A percentile compares a stretch with the other conserved stretches of the same genome.
These are phyloP conservation scores for Watsonalla cultraria DNA, from an alignment of 2,888 invertebrate species.

Conservation along the genomic window DNA sequence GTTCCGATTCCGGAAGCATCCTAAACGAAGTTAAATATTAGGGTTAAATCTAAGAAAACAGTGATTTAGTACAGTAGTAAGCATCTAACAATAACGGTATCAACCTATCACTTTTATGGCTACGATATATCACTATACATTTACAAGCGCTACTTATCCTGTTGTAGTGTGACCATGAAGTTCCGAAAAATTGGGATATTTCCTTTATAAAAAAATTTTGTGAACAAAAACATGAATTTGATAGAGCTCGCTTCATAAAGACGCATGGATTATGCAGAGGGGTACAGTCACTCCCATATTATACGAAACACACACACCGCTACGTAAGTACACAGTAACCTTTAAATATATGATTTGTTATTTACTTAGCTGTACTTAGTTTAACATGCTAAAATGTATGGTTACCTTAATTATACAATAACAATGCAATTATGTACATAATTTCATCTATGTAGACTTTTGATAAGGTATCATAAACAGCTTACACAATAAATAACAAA, in stretches of 20 bases:
- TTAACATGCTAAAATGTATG: not conserved
- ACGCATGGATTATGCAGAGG: too few species aligned
- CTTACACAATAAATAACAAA: not conserved
- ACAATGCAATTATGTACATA: not conserved
- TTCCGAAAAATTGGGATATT: not conserved
- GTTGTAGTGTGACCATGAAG: conserved; percentile 2
- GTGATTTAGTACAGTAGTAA: conserved; percentile 3
- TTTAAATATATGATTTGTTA: not conserved
- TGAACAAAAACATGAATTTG: too few species aligned
- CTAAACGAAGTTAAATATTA: not conserved
- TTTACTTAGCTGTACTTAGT: not conserved
- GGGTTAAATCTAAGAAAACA: conserved; percentile 3
- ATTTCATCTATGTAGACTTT: not conserved
- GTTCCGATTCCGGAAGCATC: not conserved
- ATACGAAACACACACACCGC: too few species aligned
- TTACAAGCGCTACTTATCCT: not conserved
- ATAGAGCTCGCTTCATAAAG: too few species aligned
- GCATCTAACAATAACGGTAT: conserved; percentile 24
- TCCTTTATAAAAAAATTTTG: not conserved
- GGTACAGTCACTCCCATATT: too few species aligned
- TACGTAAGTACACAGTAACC: too few species aligned
- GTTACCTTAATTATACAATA: not conserved
- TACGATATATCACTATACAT: conserved; percentile 8
- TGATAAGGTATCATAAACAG: not conserved
- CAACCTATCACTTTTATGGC: conserved; percentile 61